phyloP scores from a whole-genome alignment of 1,140 invertebrate genomes.

The Monochamus saltuarius region DNA sequence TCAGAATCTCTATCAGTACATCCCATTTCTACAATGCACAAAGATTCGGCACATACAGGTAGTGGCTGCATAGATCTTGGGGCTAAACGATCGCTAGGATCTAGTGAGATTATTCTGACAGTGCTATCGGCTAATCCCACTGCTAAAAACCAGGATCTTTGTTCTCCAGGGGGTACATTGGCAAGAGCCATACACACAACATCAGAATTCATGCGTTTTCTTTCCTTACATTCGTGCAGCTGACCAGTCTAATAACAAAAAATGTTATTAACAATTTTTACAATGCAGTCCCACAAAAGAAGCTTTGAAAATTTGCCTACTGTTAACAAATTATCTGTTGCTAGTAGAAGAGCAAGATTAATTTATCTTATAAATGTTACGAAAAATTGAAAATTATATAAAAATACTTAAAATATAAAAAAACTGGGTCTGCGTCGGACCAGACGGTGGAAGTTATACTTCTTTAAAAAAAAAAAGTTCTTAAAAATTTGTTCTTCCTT shows the following conservation, averaged over 20 bases:
- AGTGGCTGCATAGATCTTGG: slow-evolving; percentile 95
- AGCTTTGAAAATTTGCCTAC: background rate
- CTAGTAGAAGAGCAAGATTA: no score
- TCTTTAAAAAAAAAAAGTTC: no score
- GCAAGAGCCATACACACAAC: slow-evolving; percentile 98
- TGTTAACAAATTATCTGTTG: no score
- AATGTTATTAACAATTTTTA: slow-evolving; percentile 13
- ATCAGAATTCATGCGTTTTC: slow-evolving; percentile 94
- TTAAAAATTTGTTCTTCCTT: no score
- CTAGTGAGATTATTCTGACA: slow-evolving; percentile 95
- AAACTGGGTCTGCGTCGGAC: no score
- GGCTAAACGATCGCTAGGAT: slow-evolving; percentile 90
- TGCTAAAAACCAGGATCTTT: slow-evolving; percentile 93
- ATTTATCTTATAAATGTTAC: no score
- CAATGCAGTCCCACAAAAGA: background rate
- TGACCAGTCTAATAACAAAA: slow-evolving; percentile 78
- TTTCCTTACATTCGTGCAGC: slow-evolving; percentile 96
- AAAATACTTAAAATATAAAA: no score
- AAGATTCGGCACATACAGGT: slow-evolving; percentile 93
- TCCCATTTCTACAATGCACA: slow-evolving; percentile 92
- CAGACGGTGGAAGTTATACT: no score
- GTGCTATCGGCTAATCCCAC: slow-evolving; percentile 97
- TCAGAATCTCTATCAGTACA: slow-evolving; percentile 63
- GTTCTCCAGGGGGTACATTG: slow-evolving; percentile 92
- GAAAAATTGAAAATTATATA: no score